Base-by-base conservation (phyloP, 2,888 invertebrate species). In the Lasioglossum vierecki region DNA sequence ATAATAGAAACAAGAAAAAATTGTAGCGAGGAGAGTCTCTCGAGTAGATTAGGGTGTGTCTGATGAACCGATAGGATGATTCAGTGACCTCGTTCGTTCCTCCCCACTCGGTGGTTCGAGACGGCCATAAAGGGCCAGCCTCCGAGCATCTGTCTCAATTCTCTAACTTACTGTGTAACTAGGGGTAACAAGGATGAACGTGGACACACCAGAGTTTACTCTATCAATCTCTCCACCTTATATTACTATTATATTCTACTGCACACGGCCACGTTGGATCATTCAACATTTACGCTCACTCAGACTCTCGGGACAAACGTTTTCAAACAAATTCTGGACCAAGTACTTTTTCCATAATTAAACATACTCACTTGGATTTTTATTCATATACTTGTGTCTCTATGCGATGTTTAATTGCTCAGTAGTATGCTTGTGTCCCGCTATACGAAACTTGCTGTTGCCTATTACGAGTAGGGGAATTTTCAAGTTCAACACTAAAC, bases 31-130 rank as follows among this genome's bases (percentile, higher is more conserved):
- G 75, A 26, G n/a, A n/a, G 41, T 35, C 35, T 35, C 30, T 18
- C 8, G 75, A 41, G 41, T 60, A 63, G 60, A 75, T 75, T 63
- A 49, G 79, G 46, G 82, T 15, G 74, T 70, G 82, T 26, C 46
- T 15, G 57, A 81, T 53, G 11, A 15, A n/a, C 30, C 49, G 44
- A 30, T 60, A 9, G 73, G 74, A 68, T 68, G 72, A 60, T 46
- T 46, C 70, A 39, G 18, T 46, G 74, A 70, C 68, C 70, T 73
- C 68, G 66, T 57, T 53, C 44, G 30, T n/a, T 78, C 30, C 4
- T 26, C 60, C 44, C 53, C 35, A 44, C 18, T 46, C 72, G 73
- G 68, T 73, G 79, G 66, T 79, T 68, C 71, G 46, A 72, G 53
- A 35, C 44, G 18, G n/a, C 72, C 60, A 72, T 78, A 78, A 82